phyloP scores from a whole-genome alignment of 2,888 invertebrate genomes.

The Asteroscopus sphinx region DNA sequence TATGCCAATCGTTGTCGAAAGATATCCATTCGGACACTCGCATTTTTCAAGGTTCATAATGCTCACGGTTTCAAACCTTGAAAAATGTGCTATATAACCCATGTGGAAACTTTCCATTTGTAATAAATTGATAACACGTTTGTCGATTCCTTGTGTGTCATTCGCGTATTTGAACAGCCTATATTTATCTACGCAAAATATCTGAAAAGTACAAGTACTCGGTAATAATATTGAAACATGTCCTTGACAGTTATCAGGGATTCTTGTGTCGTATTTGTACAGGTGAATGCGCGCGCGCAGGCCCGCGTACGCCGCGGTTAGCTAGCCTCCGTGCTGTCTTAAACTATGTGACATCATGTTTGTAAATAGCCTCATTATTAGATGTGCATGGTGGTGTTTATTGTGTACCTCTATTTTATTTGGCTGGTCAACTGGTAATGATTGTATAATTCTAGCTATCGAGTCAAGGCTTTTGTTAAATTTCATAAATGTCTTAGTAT shows the following conservation, averaged over 20 bases:
- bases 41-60: background rate
- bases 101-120: constrained; percentile 2
- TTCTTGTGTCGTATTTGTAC: constrained; percentile 50
- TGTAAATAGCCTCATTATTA: constrained; percentile 58
- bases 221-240: constrained; percentile 31
- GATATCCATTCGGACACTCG: background rate
- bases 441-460: background rate
- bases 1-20: too few relatives aligned
- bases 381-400: constrained; percentile 35
- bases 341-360: constrained; percentile 56
- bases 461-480: background rate
- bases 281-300: constrained; percentile 52
- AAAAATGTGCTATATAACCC: background rate
- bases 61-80: too few relatives aligned
- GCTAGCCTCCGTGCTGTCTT: constrained; percentile 49
- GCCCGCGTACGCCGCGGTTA: constrained; percentile 38
- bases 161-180: constrained; percentile 7
- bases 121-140: constrained; percentile 10
- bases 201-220: constrained; percentile 19
- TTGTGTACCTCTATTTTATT: constrained; percentile 36
- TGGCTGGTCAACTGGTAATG: constrained; percentile 11
- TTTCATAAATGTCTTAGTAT: background rate
- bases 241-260: constrained; percentile 57
- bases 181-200: constrained; percentile 12
- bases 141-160: constrained; percentile 3